Percentiles rank a stretch among this genome's conserved stretches.
These are phyloP conservation scores for Ichneumon xanthorius DNA, from an alignment of 2,888 invertebrate genomes.

Conservation along the genomic window DNA sequence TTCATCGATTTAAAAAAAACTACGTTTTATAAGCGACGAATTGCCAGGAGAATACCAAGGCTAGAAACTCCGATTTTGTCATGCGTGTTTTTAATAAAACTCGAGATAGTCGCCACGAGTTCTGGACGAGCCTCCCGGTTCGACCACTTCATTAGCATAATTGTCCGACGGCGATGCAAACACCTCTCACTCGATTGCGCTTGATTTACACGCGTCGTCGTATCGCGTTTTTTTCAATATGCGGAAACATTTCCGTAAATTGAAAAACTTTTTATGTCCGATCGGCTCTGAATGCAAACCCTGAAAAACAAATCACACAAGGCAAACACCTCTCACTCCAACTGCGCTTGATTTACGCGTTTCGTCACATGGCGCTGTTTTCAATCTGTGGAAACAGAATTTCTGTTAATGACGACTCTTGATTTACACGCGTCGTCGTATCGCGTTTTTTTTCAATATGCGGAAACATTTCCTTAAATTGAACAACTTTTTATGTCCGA, in stretches of 20 bases:
- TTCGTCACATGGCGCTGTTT: background rate
- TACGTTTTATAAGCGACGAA: background rate
- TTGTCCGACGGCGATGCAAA: conserved; percentile 65
- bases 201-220: conserved; percentile 10
- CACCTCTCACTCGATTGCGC: conserved; percentile 45
- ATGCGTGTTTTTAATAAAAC: conserved; percentile 1
- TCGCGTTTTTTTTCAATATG: too few relatives aligned
- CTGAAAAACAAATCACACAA: background rate
- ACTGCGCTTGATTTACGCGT: background rate
- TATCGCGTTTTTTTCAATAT: background rate
- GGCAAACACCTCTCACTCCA: background rate
- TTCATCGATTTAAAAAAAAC: background rate
- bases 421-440: too few relatives aligned
- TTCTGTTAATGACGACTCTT: too few relatives aligned
- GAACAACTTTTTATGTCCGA: background rate
- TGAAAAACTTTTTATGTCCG: background rate
- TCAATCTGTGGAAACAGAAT: background rate
- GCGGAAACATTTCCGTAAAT: background rate
- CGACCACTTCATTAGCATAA: conserved; percentile 77
- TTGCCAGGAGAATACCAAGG: background rate
- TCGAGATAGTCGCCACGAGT: conserved; percentile 9
- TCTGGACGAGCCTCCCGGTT: conserved; percentile 76
- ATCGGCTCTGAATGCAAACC: background rate
- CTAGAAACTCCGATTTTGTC: background rate
- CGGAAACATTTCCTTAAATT: background rate